Evolutionary conservation across 2,113 vertebrate species (phyloP), one percentile per base, ranked within the genome.

Genomic region (Raphicerus campestris): DNA sequence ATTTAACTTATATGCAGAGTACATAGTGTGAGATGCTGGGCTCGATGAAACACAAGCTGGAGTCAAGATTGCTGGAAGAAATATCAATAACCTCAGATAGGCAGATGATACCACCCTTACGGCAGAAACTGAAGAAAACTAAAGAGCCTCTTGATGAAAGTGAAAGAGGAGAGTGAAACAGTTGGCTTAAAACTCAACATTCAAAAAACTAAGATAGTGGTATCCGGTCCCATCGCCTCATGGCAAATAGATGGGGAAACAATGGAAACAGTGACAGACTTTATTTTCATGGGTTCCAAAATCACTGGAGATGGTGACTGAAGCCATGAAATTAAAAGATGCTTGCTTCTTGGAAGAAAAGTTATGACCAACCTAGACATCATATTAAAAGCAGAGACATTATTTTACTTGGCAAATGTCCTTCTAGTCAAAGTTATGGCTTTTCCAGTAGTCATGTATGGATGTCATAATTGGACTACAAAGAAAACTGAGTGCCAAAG

Each of bases 21-120:
- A 66, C 32, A 19, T 66, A 2, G 2, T 66, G 32, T 10, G 61
- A n/a, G 9, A n/a, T 4, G 61, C 32, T 1, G 0, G 16, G 16
- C 4, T 66, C 0, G 2, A 66, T 9, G 61, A 66, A n/a, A n/a
- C 61, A n/a, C 32, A 66, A 19, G 16, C 61, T 66, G 16, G 61
- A n/a, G 32, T 66, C 32, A 66, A n/a, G 8, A n/a, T 66, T 66
- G 32, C 32, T 10, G 8, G 8, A 32, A 10, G 61, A 66, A 66
- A n/a, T 19, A 66, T 66, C 32, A 66, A n/a, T 19, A 66, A 66
- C 9, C 17, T 20, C 63, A 70, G 17, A 70, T 70, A 70, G 35
- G n/a, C 32, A 70, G 63, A 70, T 1, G 19, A 70, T 10, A 70
- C n/a, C 63, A 70, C 4, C 17, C 8, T 70, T 70, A 70, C 20